Percentiles rank a stretch among this genome's conserved stretches.
These are phyloP conservation scores for Megaceryle torquata DNA, from an alignment of 2,113 vertebrate species.

Conservation along the genomic window DNA sequence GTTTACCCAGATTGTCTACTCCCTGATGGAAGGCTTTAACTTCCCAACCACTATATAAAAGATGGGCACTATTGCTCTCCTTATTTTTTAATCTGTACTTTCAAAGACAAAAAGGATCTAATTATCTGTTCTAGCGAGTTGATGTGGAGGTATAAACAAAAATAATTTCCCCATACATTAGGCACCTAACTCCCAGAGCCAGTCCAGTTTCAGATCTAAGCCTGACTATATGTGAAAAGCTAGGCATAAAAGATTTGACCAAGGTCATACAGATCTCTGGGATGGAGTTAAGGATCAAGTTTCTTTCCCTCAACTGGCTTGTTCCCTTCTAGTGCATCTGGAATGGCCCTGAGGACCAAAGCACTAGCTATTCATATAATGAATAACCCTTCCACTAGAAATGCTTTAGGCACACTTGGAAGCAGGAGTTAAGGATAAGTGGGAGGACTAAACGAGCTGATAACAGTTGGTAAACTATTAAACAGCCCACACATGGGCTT, in stretches of 20 bases:
- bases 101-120: not conserved
- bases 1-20: not conserved
- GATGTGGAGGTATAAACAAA: not conserved
- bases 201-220: not conserved
- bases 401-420: not conserved
- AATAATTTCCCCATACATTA: not conserved
- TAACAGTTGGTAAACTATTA: conserved; percentile 55
- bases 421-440: not conserved
- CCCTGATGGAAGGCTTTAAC: not conserved
- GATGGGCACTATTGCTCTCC: not conserved
- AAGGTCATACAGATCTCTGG: not conserved
- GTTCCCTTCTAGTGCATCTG: not conserved
- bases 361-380: not conserved
- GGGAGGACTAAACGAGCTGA: conserved; percentile 34
- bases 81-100: not conserved
- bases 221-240: not conserved
- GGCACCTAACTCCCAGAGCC: not conserved
- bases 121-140: not conserved
- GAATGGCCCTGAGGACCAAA: not conserved
- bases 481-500: conserved; percentile 32
- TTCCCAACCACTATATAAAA: not conserved
- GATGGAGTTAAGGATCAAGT: not conserved
- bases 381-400: conserved; percentile 17
- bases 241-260: not conserved
- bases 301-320: not conserved